Evolutionary conservation across 1,140 invertebrate genomes (phyloP).

Genomic region (Battus philenor): DNA sequence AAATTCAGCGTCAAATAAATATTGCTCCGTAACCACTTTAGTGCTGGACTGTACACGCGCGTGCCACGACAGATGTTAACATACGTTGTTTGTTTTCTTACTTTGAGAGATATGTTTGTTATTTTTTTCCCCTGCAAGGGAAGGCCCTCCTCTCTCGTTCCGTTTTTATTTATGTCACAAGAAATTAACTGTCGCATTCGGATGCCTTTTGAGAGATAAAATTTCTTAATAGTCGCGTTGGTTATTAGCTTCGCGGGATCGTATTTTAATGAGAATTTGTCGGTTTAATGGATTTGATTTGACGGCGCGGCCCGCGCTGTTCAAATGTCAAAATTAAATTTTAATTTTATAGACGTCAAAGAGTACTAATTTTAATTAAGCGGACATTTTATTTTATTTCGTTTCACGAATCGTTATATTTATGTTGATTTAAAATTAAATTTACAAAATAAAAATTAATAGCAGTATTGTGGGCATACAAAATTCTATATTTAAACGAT

Average conservation of each 20-base stretch:
- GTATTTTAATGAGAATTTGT: conserved; percentile 16
- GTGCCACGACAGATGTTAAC: conserved; percentile 69
- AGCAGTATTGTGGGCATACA: no score
- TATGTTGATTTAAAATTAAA: no score
- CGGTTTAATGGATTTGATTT: conserved; percentile 9
- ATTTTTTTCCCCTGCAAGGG: conserved; percentile 44
- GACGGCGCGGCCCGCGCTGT: background rate
- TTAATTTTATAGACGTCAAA: conserved; percentile 7
- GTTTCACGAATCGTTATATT: no score
- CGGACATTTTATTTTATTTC: no score
- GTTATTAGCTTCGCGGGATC: conserved; percentile 27
- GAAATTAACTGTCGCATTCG: conserved; percentile 55
- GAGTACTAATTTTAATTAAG: no score
- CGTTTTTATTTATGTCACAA: conserved; percentile 68
- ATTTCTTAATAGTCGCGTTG: conserved; percentile 43
- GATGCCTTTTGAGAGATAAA: conserved; percentile 37
- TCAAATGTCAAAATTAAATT: conserved; percentile 7
- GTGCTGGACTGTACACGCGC: conserved; percentile 32
- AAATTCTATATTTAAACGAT: no score
- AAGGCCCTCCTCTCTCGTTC: conserved; percentile 35
- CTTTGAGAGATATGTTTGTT: conserved; percentile 70
- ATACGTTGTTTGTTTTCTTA: conserved; percentile 71
- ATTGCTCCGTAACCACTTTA: conserved; percentile 12
- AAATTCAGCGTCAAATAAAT: no score
- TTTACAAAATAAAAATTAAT: no score